Evolutionary conservation across 2,888 invertebrate genomes (phyloP), one percentile per base, ranked within the genome.

Genomic region (Clitarchus hookeri): DNA sequence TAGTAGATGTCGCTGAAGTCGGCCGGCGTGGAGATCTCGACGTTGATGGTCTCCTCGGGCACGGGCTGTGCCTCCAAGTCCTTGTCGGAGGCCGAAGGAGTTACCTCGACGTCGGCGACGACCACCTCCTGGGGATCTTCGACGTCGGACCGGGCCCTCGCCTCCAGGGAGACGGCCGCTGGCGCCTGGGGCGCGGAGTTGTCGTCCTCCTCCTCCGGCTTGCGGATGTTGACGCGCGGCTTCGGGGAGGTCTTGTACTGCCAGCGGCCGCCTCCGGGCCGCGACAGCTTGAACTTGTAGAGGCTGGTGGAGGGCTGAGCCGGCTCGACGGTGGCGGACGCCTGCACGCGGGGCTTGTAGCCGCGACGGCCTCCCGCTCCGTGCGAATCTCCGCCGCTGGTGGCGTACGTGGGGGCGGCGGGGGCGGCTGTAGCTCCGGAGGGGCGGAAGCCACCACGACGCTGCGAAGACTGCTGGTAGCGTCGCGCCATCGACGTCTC

Each of bases 241-340:
- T 97, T 97, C 0, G 97, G 95, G 44, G 97, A 96, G 16, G 97
- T 97, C 92, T 97, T 97, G 91, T 97, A 97, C 89, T 97, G 96
- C 97, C 97, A 97, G 89, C 97, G 94, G 85, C 97, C 97, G 27
- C 82, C 82, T 27, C 82, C 82, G 23, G 96, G 93, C 83, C 97
- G 93, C 90, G 96, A 96, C 82, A 97, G 92, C 91, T 97, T 97
- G 89, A 97, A 95, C 91, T 96, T 96, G 90, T 96, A 96, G 87
- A 96, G 92, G 88, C 95, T 95, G 78, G 94, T 94, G 9, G 94
- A 93, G 36, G 93, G 91, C 27, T 85, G 36, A 48, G 44, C 27
- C 23, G 91, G n/a, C 88, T 93, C 92, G 36, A 4, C 36, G 88
- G 93, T 90, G 44, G 88, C 84, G 48, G 88, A 87, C 8, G 88